These are phyloP conservation scores for Cabera pusaria DNA, from an alignment of 2,888 invertebrate species.

Conservation along the genomic window DNA sequence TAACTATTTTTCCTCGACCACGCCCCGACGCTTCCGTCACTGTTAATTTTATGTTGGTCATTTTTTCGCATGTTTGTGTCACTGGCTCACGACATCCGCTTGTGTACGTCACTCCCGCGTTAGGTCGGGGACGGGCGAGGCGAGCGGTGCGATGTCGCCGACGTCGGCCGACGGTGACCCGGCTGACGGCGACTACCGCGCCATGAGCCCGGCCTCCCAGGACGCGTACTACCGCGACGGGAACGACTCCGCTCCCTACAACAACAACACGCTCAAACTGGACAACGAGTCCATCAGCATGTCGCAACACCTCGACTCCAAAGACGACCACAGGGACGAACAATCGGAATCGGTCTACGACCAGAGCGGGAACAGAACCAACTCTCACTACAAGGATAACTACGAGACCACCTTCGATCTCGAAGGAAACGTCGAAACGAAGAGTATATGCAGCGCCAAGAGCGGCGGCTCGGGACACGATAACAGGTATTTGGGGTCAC, in stretches of 20 bases:
- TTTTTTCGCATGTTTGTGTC: slow-evolving; percentile 80
- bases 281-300: slow-evolving; percentile 74
- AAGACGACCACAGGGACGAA: slow-evolving; percentile 70
- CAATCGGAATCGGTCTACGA: slow-evolving; percentile 64
- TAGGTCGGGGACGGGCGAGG: slow-evolving; percentile 68
- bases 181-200: slow-evolving; percentile 62
- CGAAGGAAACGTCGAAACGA: slow-evolving; percentile 96
- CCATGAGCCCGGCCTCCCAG: slow-evolving; percentile 74
- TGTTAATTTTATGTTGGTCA: slow-evolving; percentile 56
- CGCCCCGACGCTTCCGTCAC: slow-evolving; percentile 62
- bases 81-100: slow-evolving; percentile 80
- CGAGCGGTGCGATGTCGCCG: slow-evolving; percentile 75
- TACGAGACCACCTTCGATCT: slow-evolving; percentile 94
- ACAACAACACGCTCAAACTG: slow-evolving; percentile 76
- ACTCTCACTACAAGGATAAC: slow-evolving; percentile 86
- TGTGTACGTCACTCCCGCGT: slow-evolving; percentile 69
- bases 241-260: slow-evolving; percentile 58
- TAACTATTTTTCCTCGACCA: slow-evolving; percentile 42
- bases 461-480: slow-evolving; percentile 91
- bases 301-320: slow-evolving; percentile 71
- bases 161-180: slow-evolving; percentile 64
- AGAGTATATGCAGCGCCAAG: slow-evolving; percentile 92
- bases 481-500: slow-evolving; percentile 84
- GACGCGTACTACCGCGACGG: slow-evolving; percentile 84
- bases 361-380: slow-evolving; percentile 52